Base-by-base conservation (phyloP, 2,888 invertebrate species). In the Cabera pusaria region DNA sequence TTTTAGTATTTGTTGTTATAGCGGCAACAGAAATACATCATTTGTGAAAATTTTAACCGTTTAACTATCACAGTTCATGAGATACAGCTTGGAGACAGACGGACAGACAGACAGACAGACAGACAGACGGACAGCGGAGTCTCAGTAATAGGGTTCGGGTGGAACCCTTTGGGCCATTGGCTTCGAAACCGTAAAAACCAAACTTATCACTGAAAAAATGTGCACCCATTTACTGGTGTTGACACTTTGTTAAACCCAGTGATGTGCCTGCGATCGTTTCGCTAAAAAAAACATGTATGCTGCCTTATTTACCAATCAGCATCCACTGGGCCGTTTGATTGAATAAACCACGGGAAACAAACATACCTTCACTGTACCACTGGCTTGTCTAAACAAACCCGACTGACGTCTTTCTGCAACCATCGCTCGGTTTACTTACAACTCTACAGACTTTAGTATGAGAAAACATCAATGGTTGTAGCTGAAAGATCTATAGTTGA, bases 291-390 rank as follows among this genome's bases (percentile, higher is more conserved):
- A 59, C 52, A 50, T 46, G 51, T 60, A 58, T 49, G 31, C 55
- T 21, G 59, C 62, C 68, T 76, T 72, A 72, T 76, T 77, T 76
- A 73, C 73, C 75, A 75, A 78, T 76, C 78, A 74, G 70, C 65
- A 65, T 72, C 66, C 78, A 73, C 56, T 71, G 68, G 60, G 56
- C 68, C 77, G 68, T 53, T 64, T 72, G 75, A 79, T 79, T 76
- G 75, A 76, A 72, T 77, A 71, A 69, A 69, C 66, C 64, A 51
- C 56, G 61, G 31, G 9, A 68, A 69, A 69, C 69, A 68, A 71
- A 72, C 71, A 29, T 52, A 65, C 57, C 52, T 45, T 33, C 40
- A 14, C 2, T 18, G 17, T 51, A 67, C 57, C 34, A 34, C 10
- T 6, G 48, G n/a, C 16, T 19, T 6, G 24, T 38, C 27, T 25